Percentiles rank a stretch among this genome's conserved stretches.
These are phyloP conservation scores for Metallyticus violacea DNA, from an alignment of 2,888 invertebrate species.

Conservation along the genomic window DNA sequence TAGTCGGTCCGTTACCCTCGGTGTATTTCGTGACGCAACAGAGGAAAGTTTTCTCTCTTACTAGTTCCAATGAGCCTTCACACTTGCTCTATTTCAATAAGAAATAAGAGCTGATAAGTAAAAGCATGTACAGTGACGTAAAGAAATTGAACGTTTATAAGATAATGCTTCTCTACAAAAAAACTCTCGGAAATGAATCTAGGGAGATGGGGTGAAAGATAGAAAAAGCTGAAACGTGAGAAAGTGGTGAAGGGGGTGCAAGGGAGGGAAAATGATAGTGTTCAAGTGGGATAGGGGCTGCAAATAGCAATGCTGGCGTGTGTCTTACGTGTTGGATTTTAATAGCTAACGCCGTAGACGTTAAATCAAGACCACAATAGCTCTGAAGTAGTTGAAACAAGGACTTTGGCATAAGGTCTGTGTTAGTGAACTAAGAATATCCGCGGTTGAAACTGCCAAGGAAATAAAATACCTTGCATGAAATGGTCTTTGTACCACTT, in stretches of 20 bases:
- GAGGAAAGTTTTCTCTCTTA: too few relatives aligned
- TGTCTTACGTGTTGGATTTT: background rate
- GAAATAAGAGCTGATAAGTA: background rate
- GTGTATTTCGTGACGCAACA: too few relatives aligned
- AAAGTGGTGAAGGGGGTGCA: background rate
- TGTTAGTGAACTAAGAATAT: background rate
- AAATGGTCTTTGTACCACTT: background rate
- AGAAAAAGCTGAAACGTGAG: background rate
- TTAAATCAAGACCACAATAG: background rate
- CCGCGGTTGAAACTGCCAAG: background rate
- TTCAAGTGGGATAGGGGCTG: background rate
- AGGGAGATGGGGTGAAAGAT: background rate
- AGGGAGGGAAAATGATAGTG: background rate
- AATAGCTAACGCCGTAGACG: background rate
- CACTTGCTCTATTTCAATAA: background rate
- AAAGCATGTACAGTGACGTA: background rate
- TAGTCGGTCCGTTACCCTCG: too few relatives aligned
- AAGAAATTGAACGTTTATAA: background rate
- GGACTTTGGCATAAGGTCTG: background rate
- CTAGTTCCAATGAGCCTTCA: too few relatives aligned
- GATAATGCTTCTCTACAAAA: too few relatives aligned
- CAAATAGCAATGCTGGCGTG: background rate
- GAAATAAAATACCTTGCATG: background rate
- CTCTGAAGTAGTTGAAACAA: background rate
- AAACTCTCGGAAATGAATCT: background rate